Evolutionary conservation across 2,797 vertebrate species (phyloP).

Genomic region (Bothrops alternatus): DNA sequence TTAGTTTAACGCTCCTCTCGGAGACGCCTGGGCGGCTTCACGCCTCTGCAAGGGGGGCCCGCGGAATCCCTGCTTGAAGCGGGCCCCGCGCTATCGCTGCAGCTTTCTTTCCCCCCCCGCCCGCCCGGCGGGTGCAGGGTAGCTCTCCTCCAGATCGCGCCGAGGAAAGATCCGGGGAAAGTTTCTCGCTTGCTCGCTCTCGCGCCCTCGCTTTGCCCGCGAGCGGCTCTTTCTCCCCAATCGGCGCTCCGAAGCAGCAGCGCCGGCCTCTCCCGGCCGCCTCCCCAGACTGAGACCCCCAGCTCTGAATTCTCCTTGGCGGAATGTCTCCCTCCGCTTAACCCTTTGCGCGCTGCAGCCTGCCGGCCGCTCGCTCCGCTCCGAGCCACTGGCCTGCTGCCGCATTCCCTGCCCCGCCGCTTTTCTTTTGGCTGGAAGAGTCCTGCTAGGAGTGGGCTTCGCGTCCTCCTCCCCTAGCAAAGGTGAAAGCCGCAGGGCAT

Average conservation of each 20-base stretch:
- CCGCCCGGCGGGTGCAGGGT: neutral
- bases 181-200: neutral
- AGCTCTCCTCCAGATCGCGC: neutral
- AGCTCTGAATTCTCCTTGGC: neutral
- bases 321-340: neutral
- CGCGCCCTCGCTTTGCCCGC: neutral
- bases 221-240: neutral
- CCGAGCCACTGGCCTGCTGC: neutral
- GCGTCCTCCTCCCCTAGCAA: neutral
- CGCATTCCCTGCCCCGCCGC: neutral
- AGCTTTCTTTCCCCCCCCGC: neutral
- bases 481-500: constrained; percentile 7
- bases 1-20: neutral
- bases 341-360: neutral
- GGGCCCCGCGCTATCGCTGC: neutral
- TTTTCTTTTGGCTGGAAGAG: neutral
- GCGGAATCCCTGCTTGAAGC: neutral
- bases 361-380: neutral
- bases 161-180: constrained; percentile 8
- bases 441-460: neutral
- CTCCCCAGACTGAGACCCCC: constrained; percentile 5
- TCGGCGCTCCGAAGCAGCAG: neutral
- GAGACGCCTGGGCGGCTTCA: neutral
- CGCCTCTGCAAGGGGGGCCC: neutral
- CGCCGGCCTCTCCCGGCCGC: neutral